Base-by-base conservation (phyloP, 2,797 vertebrate genomes). In the Halcyon badia region DNA sequence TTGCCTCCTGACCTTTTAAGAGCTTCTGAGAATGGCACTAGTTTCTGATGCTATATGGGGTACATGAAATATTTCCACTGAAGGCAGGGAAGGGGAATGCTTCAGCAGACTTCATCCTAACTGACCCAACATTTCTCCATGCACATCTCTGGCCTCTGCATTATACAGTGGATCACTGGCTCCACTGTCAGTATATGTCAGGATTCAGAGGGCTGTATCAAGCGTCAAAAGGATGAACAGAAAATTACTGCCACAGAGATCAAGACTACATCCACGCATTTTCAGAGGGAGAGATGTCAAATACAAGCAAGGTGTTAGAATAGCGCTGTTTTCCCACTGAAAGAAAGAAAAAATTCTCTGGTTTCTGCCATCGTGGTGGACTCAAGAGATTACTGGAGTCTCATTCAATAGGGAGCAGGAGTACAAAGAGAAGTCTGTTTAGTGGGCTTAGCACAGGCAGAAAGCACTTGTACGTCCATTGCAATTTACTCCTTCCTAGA, bases 191-290 rank as follows among this genome's bases (percentile, higher is more conserved):
- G 64, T 0, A 7, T 2, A 1, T 12, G 33, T 5, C 82, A 60
- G 54, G 51, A 49, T 35, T 33, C 52, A 26, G 22, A 13, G 54
- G 56, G 57, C 52, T 57, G 26, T 14, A 33, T 3, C 18, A n/a
- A 71, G 39, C 0, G 0, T 10, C 48, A 41, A 68, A 52, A 62
- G 22, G 16, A 65, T 7, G 37, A 66, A 54, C 0, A 0, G 60
- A 13, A 35, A 70, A 57, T 26, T 17, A 2, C 51, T 93, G 84
- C 22, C 64, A 57, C 5, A 17, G 19, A 44, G 26, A 57, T 10
- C 60, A 54, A 54, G 24, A 22, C 24, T 28, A 22, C 31, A 56
- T 44, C n/a, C 26, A 25, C 3, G 21, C n/a, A 11, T 31, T 52
- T 61, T 6, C 77, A 88, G 41, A 17, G 28, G 51, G 31, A 76